Evolutionary conservation across 2,113 vertebrate genomes (phyloP).

Genomic region (Syrrhaptes paradoxus): DNA sequence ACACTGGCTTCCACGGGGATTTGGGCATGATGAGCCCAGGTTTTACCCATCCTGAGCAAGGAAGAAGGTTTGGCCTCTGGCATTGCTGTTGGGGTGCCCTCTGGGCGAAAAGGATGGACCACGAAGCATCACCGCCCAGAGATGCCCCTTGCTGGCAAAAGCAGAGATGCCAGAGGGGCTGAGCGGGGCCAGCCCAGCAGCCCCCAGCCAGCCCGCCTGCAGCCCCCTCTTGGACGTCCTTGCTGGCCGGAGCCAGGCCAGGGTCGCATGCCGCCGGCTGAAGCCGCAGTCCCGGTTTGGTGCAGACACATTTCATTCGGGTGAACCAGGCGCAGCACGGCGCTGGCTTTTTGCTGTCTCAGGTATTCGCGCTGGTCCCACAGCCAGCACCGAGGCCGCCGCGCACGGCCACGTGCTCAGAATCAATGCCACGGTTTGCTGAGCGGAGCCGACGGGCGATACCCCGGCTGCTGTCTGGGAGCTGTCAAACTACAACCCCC

Average conservation of each 20-base stretch:
- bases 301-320: background rate
- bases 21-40: background rate
- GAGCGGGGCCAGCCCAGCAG: background rate
- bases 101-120: background rate
- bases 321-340: background rate
- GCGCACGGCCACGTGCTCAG: rapidly evolving
- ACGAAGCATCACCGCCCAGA: background rate
- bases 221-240: background rate
- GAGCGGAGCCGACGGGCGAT: background rate
- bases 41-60: background rate
- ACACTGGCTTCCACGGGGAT: background rate
- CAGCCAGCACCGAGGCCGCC: background rate
- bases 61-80: background rate
- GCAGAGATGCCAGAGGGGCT: background rate
- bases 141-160: background rate
- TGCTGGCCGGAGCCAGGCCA: background rate
- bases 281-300: background rate
- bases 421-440: background rate
- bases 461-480: rapidly evolving
- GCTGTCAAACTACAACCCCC: background rate
- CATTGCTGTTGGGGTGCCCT: rapidly evolving
- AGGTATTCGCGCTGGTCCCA: background rate
- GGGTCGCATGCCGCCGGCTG: rapidly evolving
- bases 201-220: background rate
- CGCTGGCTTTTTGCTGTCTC: background rate